Percentiles rank a stretch among this genome's conserved stretches.
These are phyloP conservation scores for Hybos culiciformis DNA, from an alignment of 2,888 invertebrate genomes.

Conservation along the genomic window DNA sequence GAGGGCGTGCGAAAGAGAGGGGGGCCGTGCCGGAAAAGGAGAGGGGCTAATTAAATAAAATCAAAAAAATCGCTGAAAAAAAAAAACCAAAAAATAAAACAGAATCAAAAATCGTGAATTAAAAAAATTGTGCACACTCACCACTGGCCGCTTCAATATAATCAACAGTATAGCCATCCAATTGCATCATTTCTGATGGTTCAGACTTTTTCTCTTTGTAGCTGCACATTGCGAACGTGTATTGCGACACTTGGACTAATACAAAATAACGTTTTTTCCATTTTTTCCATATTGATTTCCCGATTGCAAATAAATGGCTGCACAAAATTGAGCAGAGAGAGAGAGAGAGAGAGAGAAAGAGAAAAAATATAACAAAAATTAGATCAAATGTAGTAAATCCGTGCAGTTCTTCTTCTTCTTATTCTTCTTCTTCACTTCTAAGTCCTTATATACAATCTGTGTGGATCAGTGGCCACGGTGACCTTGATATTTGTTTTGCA, in stretches of 20 bases:
- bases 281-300: constrained; percentile 97
- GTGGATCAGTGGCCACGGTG: too few species aligned
- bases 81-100: neutral
- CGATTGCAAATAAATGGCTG: constrained; percentile 79
- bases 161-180: constrained; percentile 98
- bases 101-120: neutral
- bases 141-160: constrained; percentile 94
- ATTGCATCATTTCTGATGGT: constrained; percentile 98
- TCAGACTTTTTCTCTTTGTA: constrained; percentile 99
- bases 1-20: neutral
- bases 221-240: constrained; percentile 99
- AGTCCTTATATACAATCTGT: neutral
- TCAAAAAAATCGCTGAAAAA: neutral
- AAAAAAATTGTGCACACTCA: constrained; percentile 34
- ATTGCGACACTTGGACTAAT: constrained; percentile 97
- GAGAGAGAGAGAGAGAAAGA: too few species aligned
- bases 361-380: too few species aligned
- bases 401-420: too few species aligned
- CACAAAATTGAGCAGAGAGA: too few species aligned
- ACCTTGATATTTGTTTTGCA: too few species aligned
- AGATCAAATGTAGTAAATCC: too few species aligned
- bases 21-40: neutral
- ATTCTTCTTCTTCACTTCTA: neutral
- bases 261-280: constrained; percentile 99
- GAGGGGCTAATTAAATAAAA: neutral